phyloP scores from a whole-genome alignment of 2,113 vertebrate genomes.

The Hyla sarda region DNA sequence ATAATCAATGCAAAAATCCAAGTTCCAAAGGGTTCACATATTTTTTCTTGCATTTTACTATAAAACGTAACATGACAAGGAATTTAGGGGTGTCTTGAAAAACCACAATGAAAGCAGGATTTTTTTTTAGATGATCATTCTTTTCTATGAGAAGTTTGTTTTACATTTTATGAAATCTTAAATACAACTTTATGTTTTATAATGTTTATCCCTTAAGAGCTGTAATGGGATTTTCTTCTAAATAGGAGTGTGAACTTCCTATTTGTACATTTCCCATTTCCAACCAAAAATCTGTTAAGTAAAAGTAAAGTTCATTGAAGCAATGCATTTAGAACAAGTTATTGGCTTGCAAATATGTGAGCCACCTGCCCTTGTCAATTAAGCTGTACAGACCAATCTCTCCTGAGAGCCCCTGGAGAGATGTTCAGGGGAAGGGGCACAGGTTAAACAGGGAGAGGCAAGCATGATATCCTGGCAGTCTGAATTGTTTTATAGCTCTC shows the following conservation, averaged over 20 bases:
- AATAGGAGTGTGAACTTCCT: neutral
- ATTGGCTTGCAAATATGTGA: slow-evolving; percentile 51
- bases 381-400: slow-evolving; percentile 36
- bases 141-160: neutral
- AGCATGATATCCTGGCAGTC: slow-evolving; percentile 23
- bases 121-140: too few relatives aligned
- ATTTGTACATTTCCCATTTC: neutral
- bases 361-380: slow-evolving; percentile 57
- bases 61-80: neutral
- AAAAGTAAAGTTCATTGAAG: slow-evolving; percentile 46
- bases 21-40: too few relatives aligned
- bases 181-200: neutral
- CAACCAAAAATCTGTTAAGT: neutral
- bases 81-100: neutral
- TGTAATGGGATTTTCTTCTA: neutral
- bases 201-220: neutral
- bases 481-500: slow-evolving; percentile 59
- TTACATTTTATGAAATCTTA: neutral
- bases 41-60: neutral
- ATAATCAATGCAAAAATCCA: too few relatives aligned
- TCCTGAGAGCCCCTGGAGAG: slow-evolving; percentile 46
- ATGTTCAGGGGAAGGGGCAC: slow-evolving; percentile 59
- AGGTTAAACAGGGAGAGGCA: slow-evolving; percentile 68
- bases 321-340: slow-evolving; percentile 42
- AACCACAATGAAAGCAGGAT: too few relatives aligned